phyloP scores from a whole-genome alignment of 2,888 invertebrate genomes.

The Lobophora halterata region DNA sequence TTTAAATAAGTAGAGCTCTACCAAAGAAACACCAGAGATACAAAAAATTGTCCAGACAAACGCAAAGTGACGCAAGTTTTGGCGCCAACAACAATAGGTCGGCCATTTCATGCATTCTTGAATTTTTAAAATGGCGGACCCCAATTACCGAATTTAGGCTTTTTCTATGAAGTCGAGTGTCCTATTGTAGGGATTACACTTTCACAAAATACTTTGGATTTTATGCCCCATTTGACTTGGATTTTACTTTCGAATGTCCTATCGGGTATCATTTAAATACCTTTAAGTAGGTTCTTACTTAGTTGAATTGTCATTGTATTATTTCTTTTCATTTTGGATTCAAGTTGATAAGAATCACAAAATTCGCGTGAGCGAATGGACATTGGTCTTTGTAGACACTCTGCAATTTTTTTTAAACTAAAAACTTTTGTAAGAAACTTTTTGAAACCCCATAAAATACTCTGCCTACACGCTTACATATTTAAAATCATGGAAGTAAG shows the following conservation, averaged over 20 bases:
- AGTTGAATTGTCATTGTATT: slow-evolving; percentile 19
- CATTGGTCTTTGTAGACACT: too few relatives aligned
- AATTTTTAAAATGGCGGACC: slow-evolving; percentile 25
- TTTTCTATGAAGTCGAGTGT: slow-evolving; percentile 20
- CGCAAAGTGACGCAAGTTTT: slow-evolving; percentile 34
- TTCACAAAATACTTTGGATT: slow-evolving; percentile 17
- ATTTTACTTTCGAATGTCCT: slow-evolving; percentile 16
- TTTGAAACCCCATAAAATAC: too few relatives aligned
- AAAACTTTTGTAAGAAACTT: too few relatives aligned
- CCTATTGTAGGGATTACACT: slow-evolving; percentile 22
- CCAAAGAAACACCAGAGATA: slow-evolving; percentile 14
- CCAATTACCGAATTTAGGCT: slow-evolving; percentile 25
- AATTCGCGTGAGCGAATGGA: too few relatives aligned
- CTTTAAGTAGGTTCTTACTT: too few relatives aligned
- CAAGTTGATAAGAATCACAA: too few relatives aligned
- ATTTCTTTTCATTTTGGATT: too few relatives aligned
- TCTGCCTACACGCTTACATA: too few relatives aligned
- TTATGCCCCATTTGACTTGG: slow-evolving; percentile 18
- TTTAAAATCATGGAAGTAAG: too few relatives aligned
- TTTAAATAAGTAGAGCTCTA: slow-evolving; percentile 8
- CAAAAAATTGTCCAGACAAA: slow-evolving; percentile 26
- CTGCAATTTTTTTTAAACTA: too few relatives aligned
- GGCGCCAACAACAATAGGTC: slow-evolving; percentile 36
- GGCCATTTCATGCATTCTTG: slow-evolving; percentile 29
- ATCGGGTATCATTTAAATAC: slow-evolving; percentile 21